Conservation (phyloP, 1,140 invertebrate species). For the Neodiprion virginianus region DNA sequence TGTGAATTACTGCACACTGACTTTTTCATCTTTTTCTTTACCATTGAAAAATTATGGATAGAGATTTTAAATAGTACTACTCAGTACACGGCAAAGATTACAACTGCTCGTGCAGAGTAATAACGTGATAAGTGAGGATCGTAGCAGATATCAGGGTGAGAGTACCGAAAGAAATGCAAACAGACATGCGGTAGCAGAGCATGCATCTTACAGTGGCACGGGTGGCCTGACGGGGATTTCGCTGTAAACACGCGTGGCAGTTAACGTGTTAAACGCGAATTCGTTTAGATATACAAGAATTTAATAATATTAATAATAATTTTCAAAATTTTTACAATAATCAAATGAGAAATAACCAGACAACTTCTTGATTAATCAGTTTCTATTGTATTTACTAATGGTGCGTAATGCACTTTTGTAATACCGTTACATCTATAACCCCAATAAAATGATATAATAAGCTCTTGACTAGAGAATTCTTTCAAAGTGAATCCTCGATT, state of each 20-base stretch:
- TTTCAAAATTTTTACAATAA: too few relatives aligned
- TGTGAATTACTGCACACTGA: slow-evolving; percentile 10
- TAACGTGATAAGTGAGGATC: slow-evolving; percentile 12
- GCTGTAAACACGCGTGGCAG: slow-evolving; percentile 11
- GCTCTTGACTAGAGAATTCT: too few relatives aligned
- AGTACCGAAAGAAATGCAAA: slow-evolving; percentile 11
- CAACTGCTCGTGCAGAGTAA: slow-evolving; percentile 16
- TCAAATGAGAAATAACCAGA: too few relatives aligned
- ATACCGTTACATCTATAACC: too few relatives aligned
- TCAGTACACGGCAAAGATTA: neutral
- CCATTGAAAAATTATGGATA: slow-evolving; percentile 10
- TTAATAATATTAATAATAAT: too few relatives aligned
- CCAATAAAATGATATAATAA: too few relatives aligned
- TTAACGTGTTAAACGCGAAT: slow-evolving; percentile 2
- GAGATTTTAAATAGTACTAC: slow-evolving; percentile 7
- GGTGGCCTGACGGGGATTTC: slow-evolving; percentile 13
- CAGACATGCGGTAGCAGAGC: slow-evolving; percentile 11
- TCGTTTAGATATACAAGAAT: too few relatives aligned
- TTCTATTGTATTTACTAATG: too few relatives aligned
- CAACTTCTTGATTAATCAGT: too few relatives aligned
- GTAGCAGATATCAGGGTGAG: slow-evolving; percentile 12
- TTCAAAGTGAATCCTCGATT: too few relatives aligned
- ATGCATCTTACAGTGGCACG: slow-evolving; percentile 18
- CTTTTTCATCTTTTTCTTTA: slow-evolving; percentile 10
- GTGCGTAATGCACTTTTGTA: too few relatives aligned